Percentiles rank a stretch among this genome's conserved stretches.
These are phyloP conservation scores for Pollenia labialis DNA, from an alignment of 2,888 invertebrate genomes.

Conservation along the genomic window DNA sequence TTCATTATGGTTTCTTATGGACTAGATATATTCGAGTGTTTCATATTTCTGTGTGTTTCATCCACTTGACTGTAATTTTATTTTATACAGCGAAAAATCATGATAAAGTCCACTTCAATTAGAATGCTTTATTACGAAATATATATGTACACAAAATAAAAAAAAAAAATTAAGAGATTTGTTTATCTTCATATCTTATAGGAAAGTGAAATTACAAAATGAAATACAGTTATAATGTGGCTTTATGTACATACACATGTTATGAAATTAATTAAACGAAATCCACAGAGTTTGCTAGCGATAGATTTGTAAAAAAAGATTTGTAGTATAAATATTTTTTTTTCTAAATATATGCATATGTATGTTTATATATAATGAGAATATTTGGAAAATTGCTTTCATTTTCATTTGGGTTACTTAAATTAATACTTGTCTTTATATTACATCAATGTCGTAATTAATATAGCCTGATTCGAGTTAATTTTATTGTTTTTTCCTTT, in stretches of 20 bases:
- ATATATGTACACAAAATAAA: constrained; percentile 2
- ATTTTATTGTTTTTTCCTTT: constrained; percentile 62
- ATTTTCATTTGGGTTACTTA: constrained; percentile 71
- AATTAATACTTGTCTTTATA: constrained; percentile 67
- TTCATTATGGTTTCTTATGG: constrained; percentile 1
- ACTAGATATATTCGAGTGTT: neutral
- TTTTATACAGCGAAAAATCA: neutral
- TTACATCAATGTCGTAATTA: constrained; percentile 50
- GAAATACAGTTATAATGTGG: neutral
- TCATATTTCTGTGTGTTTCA: neutral
- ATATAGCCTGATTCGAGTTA: constrained; percentile 76
- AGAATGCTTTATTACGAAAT: neutral
- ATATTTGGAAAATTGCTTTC: constrained; percentile 57
- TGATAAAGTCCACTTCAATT: neutral
- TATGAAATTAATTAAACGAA: neutral
- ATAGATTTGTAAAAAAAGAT: neutral
- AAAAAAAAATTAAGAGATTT: neutral
- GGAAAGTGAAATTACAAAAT: neutral
- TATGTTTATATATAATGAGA: constrained; percentile 15
- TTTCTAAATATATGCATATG: neutral
- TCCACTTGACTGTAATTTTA: constrained; percentile 2
- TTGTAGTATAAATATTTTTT: neutral
- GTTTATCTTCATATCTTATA: too few relatives aligned
- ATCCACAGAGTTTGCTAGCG: neutral
- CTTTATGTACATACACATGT: neutral